A percentile compares a stretch with the other conserved stretches of the same genome.
phyloP scores from a whole-genome alignment of 2,797 vertebrate genomes.

The Myoxocephalus aenaeus region DNA sequence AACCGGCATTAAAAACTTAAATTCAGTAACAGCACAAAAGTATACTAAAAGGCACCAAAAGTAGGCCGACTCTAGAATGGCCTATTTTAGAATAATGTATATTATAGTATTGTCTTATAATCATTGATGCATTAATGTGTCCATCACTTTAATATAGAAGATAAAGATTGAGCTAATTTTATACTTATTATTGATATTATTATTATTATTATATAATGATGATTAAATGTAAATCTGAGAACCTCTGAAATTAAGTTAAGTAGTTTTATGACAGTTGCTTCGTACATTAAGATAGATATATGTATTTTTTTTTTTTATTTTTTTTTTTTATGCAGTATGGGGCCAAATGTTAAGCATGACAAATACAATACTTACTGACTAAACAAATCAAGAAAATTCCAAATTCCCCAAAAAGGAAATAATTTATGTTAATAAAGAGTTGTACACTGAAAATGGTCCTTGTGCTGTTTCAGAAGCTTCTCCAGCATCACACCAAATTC shows the following conservation, averaged over 20 bases:
- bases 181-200: not conserved
- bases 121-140: not conserved
- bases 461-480: no score
- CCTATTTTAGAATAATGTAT: not conserved
- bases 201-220: not conserved
- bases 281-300: not conserved
- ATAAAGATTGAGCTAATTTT: no score
- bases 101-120: no score
- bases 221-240: no score
- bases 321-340: not conserved
- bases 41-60: not conserved
- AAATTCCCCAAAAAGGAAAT: not conserved
- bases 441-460: not conserved
- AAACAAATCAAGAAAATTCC: no score
- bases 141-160: no score
- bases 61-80: not conserved
- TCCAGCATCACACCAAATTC: no score
- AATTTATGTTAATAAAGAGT: not conserved
- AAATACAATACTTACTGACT: no score
- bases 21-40: not conserved
- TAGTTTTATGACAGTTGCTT: not conserved
- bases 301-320: not conserved
- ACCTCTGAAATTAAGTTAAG: no score
- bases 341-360: no score
- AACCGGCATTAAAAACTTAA: not conserved